phyloP scores from a whole-genome alignment of 1,140 invertebrate species.

The Drosophila nikananu region DNA sequence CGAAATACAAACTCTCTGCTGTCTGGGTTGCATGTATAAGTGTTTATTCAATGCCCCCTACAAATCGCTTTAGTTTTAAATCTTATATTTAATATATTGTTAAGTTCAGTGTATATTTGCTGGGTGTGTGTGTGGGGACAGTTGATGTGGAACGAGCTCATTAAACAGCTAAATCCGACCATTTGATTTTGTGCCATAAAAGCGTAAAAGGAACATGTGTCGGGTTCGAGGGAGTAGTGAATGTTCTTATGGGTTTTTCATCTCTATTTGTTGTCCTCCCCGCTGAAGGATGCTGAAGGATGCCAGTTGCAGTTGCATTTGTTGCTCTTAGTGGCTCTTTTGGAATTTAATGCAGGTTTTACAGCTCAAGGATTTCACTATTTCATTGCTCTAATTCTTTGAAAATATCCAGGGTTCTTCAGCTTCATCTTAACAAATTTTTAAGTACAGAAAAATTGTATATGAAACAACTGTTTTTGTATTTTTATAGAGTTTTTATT shows the following conservation, averaged over 20 bases:
- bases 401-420: background rate
- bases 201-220: constrained; percentile 39
- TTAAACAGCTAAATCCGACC: constrained; percentile 71
- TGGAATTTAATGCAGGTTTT: background rate
- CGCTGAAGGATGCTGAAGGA: background rate
- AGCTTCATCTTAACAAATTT: no score
- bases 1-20: background rate
- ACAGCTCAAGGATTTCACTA: background rate
- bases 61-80: background rate
- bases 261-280: background rate
- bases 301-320: constrained; percentile 12
- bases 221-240: background rate
- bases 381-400: background rate
- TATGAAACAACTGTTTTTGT: background rate
- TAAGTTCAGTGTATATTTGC: background rate
- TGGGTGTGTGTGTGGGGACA: constrained; percentile 3
- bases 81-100: background rate
- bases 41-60: background rate
- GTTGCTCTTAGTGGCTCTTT: background rate
- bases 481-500: background rate
- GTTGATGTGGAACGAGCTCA: constrained; percentile 71
- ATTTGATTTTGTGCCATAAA: constrained; percentile 69
- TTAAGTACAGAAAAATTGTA: no score
- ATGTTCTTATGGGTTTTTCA: background rate
- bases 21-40: background rate